These are phyloP conservation scores for Rhynchonycteris naso DNA, from an alignment of 2,797 vertebrate genomes.

Conservation along the genomic window DNA sequence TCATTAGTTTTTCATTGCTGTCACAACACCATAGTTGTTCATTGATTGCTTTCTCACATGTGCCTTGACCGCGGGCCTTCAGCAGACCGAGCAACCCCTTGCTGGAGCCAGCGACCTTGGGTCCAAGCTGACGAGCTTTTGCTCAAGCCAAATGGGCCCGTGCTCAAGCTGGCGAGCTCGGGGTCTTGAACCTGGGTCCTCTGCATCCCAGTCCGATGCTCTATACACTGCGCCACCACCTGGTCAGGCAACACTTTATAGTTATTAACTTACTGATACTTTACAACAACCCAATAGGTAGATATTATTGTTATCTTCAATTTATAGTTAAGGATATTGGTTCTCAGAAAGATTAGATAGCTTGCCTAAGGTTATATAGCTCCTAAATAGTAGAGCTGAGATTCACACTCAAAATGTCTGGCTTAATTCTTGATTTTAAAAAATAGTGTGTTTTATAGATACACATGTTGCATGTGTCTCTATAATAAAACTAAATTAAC, in stretches of 20 bases:
- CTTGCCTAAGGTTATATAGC: not conserved
- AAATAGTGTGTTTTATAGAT: slow-evolving; percentile 5
- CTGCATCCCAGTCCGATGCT: no score
- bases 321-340: not conserved
- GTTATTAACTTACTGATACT: not conserved
- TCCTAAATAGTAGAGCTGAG: not conserved
- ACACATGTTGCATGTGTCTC: not conserved
- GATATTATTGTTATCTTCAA: not conserved
- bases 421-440: not conserved
- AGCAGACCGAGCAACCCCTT: no score
- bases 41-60: no score
- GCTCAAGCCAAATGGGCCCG: no score
- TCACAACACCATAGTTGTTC: no score
- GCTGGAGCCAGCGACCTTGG: no score
- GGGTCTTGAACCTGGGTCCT: no score
- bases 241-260: not conserved
- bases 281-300: not conserved
- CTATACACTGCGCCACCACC: no score
- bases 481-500: not conserved
- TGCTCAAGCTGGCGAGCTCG: no score
- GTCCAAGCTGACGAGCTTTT: no score
- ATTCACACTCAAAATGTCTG: not conserved
- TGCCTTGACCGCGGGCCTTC: no score
- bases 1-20: no score
- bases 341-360: not conserved